Percentiles rank a stretch among this genome's conserved stretches.
phyloP scores from a whole-genome alignment of 2,888 invertebrate species.

The Strigamia maritima region DNA sequence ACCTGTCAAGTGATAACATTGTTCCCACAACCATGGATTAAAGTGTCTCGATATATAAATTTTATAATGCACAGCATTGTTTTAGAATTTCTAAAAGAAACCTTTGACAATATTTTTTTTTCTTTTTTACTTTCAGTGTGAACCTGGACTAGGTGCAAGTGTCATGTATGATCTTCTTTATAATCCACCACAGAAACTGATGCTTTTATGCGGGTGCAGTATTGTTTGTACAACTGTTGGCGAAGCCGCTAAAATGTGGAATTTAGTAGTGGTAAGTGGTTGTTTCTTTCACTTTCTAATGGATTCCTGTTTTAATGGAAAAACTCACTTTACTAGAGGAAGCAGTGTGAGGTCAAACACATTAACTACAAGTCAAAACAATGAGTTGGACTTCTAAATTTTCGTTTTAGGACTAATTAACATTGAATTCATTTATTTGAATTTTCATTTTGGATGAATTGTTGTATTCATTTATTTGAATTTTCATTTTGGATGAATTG shows the following conservation, averaged over 20 bases:
- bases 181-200: slow-evolving; percentile 88
- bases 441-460: too few relatives aligned
- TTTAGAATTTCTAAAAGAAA: background rate
- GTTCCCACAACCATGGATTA: background rate
- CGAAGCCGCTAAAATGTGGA: slow-evolving; percentile 99
- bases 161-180: slow-evolving; percentile 98
- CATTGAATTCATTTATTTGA: too few relatives aligned
- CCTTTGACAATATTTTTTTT: slow-evolving; percentile 22
- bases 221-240: slow-evolving; percentile 99
- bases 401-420: too few relatives aligned
- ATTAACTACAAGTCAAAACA: too few relatives aligned
- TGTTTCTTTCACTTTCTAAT: background rate
- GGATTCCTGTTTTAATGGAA: background rate
- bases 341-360: background rate
- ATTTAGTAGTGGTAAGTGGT: slow-evolving; percentile 90
- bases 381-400: too few relatives aligned
- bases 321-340: background rate
- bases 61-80: background rate
- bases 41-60: background rate
- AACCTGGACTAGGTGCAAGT: slow-evolving; percentile 95
- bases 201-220: slow-evolving; percentile 93
- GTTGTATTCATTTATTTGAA: too few relatives aligned
- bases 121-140: slow-evolving; percentile 70
- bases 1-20: background rate
- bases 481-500: too few relatives aligned